phyloP scores from a whole-genome alignment of 1,140 invertebrate species.

The Ceratina japonica region DNA sequence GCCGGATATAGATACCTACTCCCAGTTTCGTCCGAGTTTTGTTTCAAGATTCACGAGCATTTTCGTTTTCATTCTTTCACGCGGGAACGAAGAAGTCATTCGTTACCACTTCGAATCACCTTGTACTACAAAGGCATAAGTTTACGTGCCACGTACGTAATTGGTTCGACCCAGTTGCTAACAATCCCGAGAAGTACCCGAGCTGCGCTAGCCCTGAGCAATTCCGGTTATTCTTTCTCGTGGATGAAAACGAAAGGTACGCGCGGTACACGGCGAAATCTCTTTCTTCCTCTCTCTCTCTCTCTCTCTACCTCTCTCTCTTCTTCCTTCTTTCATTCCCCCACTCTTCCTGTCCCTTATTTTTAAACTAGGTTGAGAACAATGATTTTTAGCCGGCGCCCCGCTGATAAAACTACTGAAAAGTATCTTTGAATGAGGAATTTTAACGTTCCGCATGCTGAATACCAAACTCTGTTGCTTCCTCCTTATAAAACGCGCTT shows the following conservation, averaged over 20 bases:
- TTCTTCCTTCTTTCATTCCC: background rate
- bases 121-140: conserved; percentile 46
- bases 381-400: background rate
- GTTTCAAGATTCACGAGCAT: conserved; percentile 13
- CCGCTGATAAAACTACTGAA: background rate
- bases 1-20: background rate
- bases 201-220: conserved; percentile 42
- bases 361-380: background rate
- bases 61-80: background rate
- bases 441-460: too few relatives aligned
- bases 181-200: conserved; percentile 43
- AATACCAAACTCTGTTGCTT: background rate
- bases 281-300: background rate
- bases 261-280: conserved; percentile 9
- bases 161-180: conserved; percentile 52
- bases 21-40: background rate
- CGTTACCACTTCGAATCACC: conserved; percentile 46
- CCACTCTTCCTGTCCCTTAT: background rate
- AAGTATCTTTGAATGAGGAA: too few relatives aligned
- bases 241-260: conserved; percentile 16
- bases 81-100: conserved; percentile 17
- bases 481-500: too few relatives aligned
- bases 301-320: too few relatives aligned
- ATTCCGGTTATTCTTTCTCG: conserved; percentile 44
- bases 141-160: conserved; percentile 48